Conservation (phyloP, 2,888 invertebrate genomes). For the Acrobeloides nanus region DNA sequence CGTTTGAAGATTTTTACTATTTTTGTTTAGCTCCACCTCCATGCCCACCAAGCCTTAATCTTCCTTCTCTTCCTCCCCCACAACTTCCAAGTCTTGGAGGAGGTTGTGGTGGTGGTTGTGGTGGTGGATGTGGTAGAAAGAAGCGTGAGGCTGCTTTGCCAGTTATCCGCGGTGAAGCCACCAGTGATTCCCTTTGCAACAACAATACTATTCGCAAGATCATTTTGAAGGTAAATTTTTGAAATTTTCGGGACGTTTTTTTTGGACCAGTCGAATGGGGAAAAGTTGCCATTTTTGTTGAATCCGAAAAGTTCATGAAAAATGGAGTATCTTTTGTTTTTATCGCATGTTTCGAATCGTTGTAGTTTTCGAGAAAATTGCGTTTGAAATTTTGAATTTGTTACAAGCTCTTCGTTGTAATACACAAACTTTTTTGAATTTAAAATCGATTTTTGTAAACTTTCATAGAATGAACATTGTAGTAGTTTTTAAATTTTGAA, state of each 20-base stretch:
- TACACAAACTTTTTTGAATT: too few relatives aligned
- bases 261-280: neutral
- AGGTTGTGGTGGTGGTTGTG: conserved; percentile 27
- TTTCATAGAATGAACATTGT: too few relatives aligned
- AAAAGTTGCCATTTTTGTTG: too few relatives aligned
- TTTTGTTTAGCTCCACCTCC: conserved; percentile 4
- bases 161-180: conserved; percentile 10
- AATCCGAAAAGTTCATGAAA: too few relatives aligned
- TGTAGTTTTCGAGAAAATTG: too few relatives aligned
- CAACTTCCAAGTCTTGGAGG: conserved; percentile 26
- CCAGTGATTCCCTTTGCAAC: conserved; percentile 28
- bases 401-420: too few relatives aligned
- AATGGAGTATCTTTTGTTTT: too few relatives aligned
- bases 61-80: conserved; percentile 19
- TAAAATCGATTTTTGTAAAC: too few relatives aligned
- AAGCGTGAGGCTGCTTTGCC: conserved; percentile 24
- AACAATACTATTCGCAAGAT: conserved; percentile 30
- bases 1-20: conserved; percentile 2
- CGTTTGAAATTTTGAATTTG: too few relatives aligned
- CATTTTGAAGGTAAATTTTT: conserved; percentile 25
- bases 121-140: conserved; percentile 37
- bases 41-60: conserved; percentile 7
- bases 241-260: neutral
- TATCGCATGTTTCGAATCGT: too few relatives aligned
- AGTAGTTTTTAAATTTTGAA: too few relatives aligned